Evolutionary conservation across 2,888 invertebrate species (phyloP).

Genomic region (Nematopogon swammerdamellus): DNA sequence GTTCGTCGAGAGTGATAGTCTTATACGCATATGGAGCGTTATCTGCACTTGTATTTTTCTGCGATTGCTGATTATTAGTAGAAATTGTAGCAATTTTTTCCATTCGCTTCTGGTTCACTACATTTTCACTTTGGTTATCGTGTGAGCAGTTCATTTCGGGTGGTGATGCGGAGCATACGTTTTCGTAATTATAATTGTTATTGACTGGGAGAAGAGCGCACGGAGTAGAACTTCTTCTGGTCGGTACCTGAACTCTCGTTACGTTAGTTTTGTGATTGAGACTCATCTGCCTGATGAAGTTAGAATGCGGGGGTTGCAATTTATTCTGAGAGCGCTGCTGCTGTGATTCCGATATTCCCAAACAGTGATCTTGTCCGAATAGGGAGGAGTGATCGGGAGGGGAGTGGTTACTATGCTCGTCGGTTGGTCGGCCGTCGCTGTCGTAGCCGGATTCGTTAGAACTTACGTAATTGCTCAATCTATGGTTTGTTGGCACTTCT

Average conservation of each 20-base stretch:
- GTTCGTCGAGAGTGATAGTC: constrained; percentile 46
- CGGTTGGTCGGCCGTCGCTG: constrained; percentile 66
- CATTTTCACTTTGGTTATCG: constrained; percentile 22
- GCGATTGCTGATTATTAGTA: constrained; percentile 12
- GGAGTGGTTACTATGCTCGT: constrained; percentile 51
- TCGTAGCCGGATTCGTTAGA: constrained; percentile 84
- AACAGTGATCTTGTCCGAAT: constrained; percentile 27
- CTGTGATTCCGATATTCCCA: background rate
- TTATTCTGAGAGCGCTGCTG: background rate
- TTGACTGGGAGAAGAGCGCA: constrained; percentile 44
- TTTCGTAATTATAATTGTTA: constrained; percentile 30
- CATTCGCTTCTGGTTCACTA: constrained; percentile 12
- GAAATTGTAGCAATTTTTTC: constrained; percentile 1
- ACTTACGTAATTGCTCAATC: constrained; percentile 71
- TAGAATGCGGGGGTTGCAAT: background rate
- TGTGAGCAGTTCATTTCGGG: background rate
- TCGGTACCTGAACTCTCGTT: constrained; percentile 36
- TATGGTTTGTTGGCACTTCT: constrained; percentile 59
- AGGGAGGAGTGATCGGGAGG: constrained; percentile 51
- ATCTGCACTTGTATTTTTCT: constrained; percentile 25
- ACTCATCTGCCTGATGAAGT: constrained; percentile 30
- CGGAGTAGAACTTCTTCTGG: constrained; percentile 44
- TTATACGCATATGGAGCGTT: constrained; percentile 40
- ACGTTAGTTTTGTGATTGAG: constrained; percentile 45
- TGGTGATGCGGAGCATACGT: constrained; percentile 3